A percentile compares a stretch with the other conserved stretches of the same genome.
phyloP scores from a whole-genome alignment of 2,888 invertebrate genomes.

The Pecten maximus region DNA sequence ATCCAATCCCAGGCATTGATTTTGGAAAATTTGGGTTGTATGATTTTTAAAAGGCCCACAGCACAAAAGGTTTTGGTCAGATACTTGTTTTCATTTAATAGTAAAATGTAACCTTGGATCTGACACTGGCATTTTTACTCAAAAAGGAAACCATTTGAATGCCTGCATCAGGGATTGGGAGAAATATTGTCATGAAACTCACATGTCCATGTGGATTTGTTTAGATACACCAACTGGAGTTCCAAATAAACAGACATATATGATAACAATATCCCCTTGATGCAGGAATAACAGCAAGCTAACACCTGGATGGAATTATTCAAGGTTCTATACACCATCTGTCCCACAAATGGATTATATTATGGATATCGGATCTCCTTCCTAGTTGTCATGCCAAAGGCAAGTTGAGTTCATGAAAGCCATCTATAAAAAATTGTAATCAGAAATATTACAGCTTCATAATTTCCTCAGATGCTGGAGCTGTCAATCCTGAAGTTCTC shows the following conservation, averaged over 20 bases:
- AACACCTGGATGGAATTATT: not conserved
- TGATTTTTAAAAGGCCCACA: too few species aligned
- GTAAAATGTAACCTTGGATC: too few species aligned
- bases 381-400: not conserved
- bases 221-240: not conserved
- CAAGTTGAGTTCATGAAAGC: not conserved
- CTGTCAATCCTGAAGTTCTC: not conserved
- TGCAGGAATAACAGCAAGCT: not conserved
- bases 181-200: not conserved
- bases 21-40: too few species aligned
- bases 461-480: not conserved
- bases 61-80: too few species aligned
- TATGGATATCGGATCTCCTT: not conserved
- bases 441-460: not conserved
- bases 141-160: too few species aligned
- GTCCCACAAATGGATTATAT: not conserved
- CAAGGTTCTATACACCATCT: not conserved
- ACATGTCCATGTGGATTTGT: too few species aligned
- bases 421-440: not conserved
- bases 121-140: too few species aligned
- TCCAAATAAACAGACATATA: not conserved
- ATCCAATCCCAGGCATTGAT: too few species aligned
- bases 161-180: too few species aligned
- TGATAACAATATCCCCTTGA: not conserved
- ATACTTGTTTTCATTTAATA: too few species aligned